Evolutionary conservation across 2,888 invertebrate species (phyloP), one percentile per base, ranked within the genome.

Genomic region (Azorinus chamasolen): DNA sequence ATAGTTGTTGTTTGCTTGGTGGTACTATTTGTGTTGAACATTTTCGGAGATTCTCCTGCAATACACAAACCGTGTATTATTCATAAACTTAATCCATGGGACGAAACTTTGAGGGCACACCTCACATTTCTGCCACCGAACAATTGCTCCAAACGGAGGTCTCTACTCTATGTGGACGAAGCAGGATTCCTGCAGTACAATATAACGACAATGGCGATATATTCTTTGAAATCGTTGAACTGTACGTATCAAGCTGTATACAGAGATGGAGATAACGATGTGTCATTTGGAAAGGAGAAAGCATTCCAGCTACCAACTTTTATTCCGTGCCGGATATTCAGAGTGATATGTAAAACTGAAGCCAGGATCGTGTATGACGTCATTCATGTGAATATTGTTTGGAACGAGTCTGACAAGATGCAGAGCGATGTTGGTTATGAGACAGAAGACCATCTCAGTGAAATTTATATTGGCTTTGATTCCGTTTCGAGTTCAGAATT

Each of bases 401-500:
- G 65, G 61, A 72, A 59, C 16, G 62, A 62, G 27, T 51, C 65
- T 4, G 12, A 46, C 2, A 4, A 12, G 2, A 24, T 62, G 25
- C 62, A 70, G 24, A n/a, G 48, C 8, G 53, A 62, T 3, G 70
- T 79, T 16, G 45, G 46, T 0, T 3, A 43, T 16, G 79, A 79
- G 63, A 61, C 59, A 16, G 72, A 75, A 10, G 61, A 61, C 22
- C 22, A 57, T 20, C 45, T 72, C 14, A 75, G 75, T 50, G 48
- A 75, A 10, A 51, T 79, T 20, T 57, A 50, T 22, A 43, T 76
- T 41, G 79, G 79, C 0, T 32, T 79, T 20, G 79, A 79, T 22
- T 79, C 79, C 2, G 72, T 58, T 0, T 75, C 77, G 2, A 46
- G 79, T 18, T 68, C 68, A 1, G 72, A 75, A 14, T 72, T 78